Evolutionary conservation across 2,888 invertebrate genomes (phyloP).

Genomic region (Dynastes hyllus): DNA sequence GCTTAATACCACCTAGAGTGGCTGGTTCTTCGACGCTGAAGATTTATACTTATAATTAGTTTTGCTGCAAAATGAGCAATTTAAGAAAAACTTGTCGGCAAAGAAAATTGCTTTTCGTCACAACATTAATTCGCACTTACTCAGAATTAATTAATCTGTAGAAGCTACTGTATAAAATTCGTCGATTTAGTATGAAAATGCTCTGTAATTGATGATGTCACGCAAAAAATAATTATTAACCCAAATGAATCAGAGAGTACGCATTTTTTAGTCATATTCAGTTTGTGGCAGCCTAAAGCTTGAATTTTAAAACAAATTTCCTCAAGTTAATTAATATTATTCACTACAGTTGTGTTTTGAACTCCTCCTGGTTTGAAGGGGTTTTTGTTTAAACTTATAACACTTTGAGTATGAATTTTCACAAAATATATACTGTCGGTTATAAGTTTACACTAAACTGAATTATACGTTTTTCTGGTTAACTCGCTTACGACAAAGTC

Average conservation of each 20-base stretch:
- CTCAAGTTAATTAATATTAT: too few relatives aligned
- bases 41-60: constrained; percentile 48
- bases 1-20: neutral
- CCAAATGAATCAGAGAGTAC: neutral
- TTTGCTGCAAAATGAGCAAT: constrained; percentile 35
- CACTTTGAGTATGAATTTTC: too few relatives aligned
- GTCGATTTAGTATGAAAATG: constrained; percentile 2
- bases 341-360: too few relatives aligned
- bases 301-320: too few relatives aligned
- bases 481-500: too few relatives aligned
- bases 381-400: too few relatives aligned
- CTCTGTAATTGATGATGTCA: neutral
- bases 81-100: constrained; percentile 40
- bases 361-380: too few relatives aligned
- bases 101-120: constrained; percentile 40
- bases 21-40: constrained; percentile 20
- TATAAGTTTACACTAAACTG: too few relatives aligned
- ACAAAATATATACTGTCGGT: too few relatives aligned
- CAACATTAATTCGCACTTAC: constrained; percentile 40
- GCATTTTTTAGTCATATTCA: too few relatives aligned
- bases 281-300: too few relatives aligned
- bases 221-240: neutral
- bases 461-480: too few relatives aligned
- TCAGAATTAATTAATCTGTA: constrained; percentile 23
- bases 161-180: neutral